Conservation (phyloP, 2,797 vertebrate species). For the Pseudomugil gertrudae region DNA sequence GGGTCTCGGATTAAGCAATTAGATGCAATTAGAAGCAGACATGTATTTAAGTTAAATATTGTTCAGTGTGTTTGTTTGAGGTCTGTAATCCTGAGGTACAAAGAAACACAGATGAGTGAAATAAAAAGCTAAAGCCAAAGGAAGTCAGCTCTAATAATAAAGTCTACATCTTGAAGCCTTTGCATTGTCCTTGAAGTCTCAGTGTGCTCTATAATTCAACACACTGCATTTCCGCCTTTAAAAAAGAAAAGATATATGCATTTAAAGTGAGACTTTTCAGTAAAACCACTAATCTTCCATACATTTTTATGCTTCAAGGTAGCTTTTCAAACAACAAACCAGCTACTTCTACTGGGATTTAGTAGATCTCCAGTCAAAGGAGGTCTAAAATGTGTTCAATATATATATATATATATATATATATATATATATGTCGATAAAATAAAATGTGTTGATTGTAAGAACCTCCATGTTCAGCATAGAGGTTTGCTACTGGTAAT, state of each 20-base stretch:
- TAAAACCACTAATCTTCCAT: background rate
- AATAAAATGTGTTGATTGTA: too few species aligned
- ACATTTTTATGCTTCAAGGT: background rate
- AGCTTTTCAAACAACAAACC: background rate
- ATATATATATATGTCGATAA: too few species aligned
- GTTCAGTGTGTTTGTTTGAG: slow-evolving; percentile 30
- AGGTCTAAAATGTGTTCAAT: slow-evolving; percentile 9
- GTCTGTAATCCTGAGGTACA: slow-evolving; percentile 17
- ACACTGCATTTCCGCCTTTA: background rate
- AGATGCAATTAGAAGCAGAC: slow-evolving; percentile 17
- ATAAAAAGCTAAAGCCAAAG: slow-evolving; percentile 36
- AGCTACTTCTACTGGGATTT: background rate
- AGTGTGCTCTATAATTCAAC: slow-evolving; percentile 20
- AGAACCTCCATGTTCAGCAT: too few species aligned
- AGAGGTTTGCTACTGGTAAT: too few species aligned
- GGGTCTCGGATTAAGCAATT: slow-evolving; percentile 11
- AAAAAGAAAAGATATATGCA: background rate
- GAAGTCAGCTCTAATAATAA: slow-evolving; percentile 2
- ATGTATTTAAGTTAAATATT: slow-evolving; percentile 24
- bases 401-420: too few species aligned
- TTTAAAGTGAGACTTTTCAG: background rate
- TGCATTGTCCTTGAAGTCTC: slow-evolving; percentile 27
- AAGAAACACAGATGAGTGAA: slow-evolving; percentile 35
- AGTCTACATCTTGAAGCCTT: slow-evolving; percentile 12
- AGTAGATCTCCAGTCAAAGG: slow-evolving; percentile 2